These are phyloP conservation scores for Acromyrmex charruanus DNA, from an alignment of 1,140 invertebrate species.

Conservation along the genomic window DNA sequence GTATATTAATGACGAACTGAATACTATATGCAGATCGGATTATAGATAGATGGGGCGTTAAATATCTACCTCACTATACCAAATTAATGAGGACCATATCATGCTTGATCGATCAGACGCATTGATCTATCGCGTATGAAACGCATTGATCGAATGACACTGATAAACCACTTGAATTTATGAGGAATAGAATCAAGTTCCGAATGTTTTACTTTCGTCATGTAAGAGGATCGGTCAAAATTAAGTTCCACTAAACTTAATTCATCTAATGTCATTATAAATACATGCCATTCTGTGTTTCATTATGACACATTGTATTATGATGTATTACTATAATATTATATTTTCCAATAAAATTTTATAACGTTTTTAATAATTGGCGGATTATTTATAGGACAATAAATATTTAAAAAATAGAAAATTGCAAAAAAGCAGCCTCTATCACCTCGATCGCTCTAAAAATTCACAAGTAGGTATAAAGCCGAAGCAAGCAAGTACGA, in stretches of 20 bases:
- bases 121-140: slow-evolving; percentile 37
- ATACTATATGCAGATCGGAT: slow-evolving; percentile 78
- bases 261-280: background rate
- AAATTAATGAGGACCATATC: slow-evolving; percentile 69
- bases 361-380: background rate
- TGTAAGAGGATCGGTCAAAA: slow-evolving; percentile 59
- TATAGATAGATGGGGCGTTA: slow-evolving; percentile 72
- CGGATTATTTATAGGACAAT: slow-evolving; percentile 5
- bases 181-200: slow-evolving; percentile 52
- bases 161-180: slow-evolving; percentile 66
- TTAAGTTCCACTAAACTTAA: slow-evolving; percentile 40
- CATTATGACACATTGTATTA: slow-evolving; percentile 11
- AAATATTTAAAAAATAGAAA: background rate
- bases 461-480: background rate
- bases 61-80: slow-evolving; percentile 54
- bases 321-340: slow-evolving; percentile 4
- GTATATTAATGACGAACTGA: slow-evolving; percentile 78
- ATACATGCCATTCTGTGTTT: background rate
- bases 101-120: slow-evolving; percentile 39
- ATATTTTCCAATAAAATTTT: background rate
- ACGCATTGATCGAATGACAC: slow-evolving; percentile 27
- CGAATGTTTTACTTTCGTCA: background rate
- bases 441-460: background rate
- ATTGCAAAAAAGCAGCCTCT: background rate
- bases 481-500: background rate